Evolutionary conservation across 2,888 invertebrate species (phyloP), one percentile per base, ranked within the genome.

Genomic region (Tridacna crocea): DNA sequence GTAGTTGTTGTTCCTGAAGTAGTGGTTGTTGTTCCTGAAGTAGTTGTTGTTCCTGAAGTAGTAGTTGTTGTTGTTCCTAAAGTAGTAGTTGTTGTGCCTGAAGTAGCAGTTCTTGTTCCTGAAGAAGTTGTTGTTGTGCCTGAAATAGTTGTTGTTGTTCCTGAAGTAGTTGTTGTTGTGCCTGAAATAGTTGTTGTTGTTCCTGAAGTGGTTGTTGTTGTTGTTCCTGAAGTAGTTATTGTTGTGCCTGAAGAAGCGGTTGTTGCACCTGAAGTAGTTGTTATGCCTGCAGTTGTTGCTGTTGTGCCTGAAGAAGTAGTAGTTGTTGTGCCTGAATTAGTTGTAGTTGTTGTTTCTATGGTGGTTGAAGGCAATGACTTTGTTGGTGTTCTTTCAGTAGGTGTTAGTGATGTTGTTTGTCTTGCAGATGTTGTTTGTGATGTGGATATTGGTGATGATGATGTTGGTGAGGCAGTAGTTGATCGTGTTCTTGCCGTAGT

Each of bases 381-480:
- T 66, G 74, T 58, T 22, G 66, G 55, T 13, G 72, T 24, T 17
- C 58, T 36, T 13, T 55, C 11, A 22, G 75, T 70, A 22, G 55
- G 65, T 72, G 80, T 51, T 0, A 72, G 22, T 61, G 73, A 3
- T 24, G 68, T 19, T 58, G 79, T 36, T 46, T 60, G 22, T 58
- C 70, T 65, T 12, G 60, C 15, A 51, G 48, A 48, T 10, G 58
- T 36, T 36, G 79, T 26, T 46, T 66, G 46, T n/a, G 73, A 55
- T 27, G 78, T 24, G 12, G 72, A 48, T 61, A 27, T 47, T 24
- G 72, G 24, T 61, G 77, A 12, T 36, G 47, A 46, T 8, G n/a
- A 15, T 68, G 46, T 46, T 15, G 0, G 36, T 19, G 68, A 46
- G 12, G 36, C 63, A 48, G 36, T 27, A 61, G 55, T 65, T n/a